Base-by-base conservation (phyloP, 2,888 invertebrate species). In the Physocephala rufipes region DNA sequence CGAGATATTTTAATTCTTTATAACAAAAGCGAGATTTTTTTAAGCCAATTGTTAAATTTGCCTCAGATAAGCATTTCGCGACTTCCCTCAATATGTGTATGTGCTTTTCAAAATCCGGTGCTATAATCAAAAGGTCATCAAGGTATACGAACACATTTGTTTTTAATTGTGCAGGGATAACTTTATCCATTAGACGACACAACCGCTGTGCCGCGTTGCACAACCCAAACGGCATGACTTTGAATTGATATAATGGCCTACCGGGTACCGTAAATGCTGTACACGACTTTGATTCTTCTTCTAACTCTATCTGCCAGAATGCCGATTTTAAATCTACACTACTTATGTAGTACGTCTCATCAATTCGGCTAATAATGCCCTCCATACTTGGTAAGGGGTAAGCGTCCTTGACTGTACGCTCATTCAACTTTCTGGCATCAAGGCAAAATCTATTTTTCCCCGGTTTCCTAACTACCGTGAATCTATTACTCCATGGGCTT, bases 401-500 rank as follows among this genome's bases (percentile, higher is more conserved):
- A n/a, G n/a, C n/a, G n/a, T n/a, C n/a, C n/a, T n/a, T n/a, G n/a
- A n/a, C n/a, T n/a, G n/a, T n/a, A n/a, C n/a, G n/a, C n/a, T n/a
- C n/a, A n/a, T n/a, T n/a, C n/a, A n/a, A n/a, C n/a, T n/a, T n/a
- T n/a, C n/a, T n/a, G n/a, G n/a, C n/a, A n/a, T n/a, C n/a, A n/a
- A n/a, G n/a, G n/a, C n/a, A n/a, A n/a, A n/a, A n/a, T n/a, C n/a
- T n/a, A n/a, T n/a, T n/a, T n/a, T n/a, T n/a, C n/a, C n/a, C n/a
- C n/a, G n/a, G n/a, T n/a, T n/a, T n/a, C n/a, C n/a, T n/a, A n/a
- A n/a, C n/a, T n/a, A 77, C 71, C 0, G 79, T 75, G 1, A 78
- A 74, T 1, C 80, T 79, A 5, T 76, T 78, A 16, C 76, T 74
- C 82, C 81, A 81, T 2, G 76, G 70, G 47, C 80, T 81, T 0